Conservation (phyloP, 2,888 invertebrate genomes). For the Synanthedon myopaeformis region DNA sequence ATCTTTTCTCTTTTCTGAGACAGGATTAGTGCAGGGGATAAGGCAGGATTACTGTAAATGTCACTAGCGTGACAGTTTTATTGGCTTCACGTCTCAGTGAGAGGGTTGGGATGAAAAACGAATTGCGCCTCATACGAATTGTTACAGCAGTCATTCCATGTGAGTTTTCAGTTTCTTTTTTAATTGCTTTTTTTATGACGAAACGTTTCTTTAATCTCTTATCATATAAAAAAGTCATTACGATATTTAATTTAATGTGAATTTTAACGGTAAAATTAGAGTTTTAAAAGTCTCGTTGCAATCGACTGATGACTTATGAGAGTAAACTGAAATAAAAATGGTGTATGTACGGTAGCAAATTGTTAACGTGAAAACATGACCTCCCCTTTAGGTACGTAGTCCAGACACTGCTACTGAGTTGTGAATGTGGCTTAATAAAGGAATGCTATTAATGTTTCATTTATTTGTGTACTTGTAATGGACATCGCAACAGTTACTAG, state of each 20-base stretch:
- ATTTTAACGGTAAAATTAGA: too few species aligned
- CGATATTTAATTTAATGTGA: too few species aligned
- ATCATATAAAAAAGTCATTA: too few species aligned
- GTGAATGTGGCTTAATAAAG: neutral
- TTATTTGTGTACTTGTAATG: neutral
- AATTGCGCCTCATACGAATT: slow-evolving; percentile 8
- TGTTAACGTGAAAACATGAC: neutral
- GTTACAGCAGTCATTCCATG: slow-evolving; percentile 4
- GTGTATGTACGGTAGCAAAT: neutral
- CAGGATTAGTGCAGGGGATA: slow-evolving; percentile 19
- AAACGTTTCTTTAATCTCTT: too few species aligned
- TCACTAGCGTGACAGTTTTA: slow-evolving; percentile 20
- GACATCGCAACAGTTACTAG: neutral
- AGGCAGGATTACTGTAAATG: slow-evolving; percentile 12
- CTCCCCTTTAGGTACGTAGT: neutral
- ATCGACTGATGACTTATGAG: slow-evolving; percentile 8
- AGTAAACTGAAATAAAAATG: slow-evolving; percentile 4
- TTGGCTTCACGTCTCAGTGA: slow-evolving; percentile 19
- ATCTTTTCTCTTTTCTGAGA: slow-evolving; percentile 11
- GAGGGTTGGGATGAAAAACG: slow-evolving; percentile 25
- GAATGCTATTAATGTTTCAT: neutral
- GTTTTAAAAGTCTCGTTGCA: too few species aligned
- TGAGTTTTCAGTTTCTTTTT: too few species aligned
- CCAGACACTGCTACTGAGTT: neutral
- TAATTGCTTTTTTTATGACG: too few species aligned